Percentiles rank a stretch among this genome's conserved stretches.
Evolutionary conservation across 2,113 vertebrate genomes (phyloP).

Genomic region (Eonycteris spelaea): DNA sequence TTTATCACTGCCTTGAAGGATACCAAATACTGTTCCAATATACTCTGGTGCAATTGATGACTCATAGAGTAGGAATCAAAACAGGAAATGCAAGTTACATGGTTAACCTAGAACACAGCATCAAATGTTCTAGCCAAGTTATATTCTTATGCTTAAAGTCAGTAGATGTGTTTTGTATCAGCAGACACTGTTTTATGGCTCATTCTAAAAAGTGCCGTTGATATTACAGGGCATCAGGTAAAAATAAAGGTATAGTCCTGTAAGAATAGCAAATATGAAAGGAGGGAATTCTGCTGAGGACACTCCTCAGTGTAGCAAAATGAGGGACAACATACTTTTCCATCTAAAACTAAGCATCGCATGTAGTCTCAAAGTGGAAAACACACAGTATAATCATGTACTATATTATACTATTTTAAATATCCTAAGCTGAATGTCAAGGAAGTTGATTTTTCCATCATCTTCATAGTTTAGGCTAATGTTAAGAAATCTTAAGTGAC

Average conservation of each 20-base stretch:
- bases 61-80: not conserved
- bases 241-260: not conserved
- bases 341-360: not conserved
- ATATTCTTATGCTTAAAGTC: not conserved
- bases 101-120: not conserved
- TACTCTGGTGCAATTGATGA: not conserved
- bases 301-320: not conserved
- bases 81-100: not conserved
- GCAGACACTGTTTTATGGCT: not conserved
- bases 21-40: not conserved
- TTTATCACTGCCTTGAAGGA: not conserved
- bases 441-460: not conserved
- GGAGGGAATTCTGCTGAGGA: not conserved
- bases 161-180: not conserved
- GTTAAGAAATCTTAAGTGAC: not conserved
- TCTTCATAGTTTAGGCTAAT: not conserved
- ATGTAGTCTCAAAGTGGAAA: not conserved
- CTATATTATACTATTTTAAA: not conserved
- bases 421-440: not conserved
- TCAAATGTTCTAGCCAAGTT: not conserved
- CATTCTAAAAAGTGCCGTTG: not conserved
- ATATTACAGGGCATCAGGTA: constrained; percentile 11
- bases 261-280: not conserved
- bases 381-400: not conserved
- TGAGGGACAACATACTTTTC: not conserved